phyloP scores from a whole-genome alignment of 2,888 invertebrate species.

The Brachynemurus nebulosus region DNA sequence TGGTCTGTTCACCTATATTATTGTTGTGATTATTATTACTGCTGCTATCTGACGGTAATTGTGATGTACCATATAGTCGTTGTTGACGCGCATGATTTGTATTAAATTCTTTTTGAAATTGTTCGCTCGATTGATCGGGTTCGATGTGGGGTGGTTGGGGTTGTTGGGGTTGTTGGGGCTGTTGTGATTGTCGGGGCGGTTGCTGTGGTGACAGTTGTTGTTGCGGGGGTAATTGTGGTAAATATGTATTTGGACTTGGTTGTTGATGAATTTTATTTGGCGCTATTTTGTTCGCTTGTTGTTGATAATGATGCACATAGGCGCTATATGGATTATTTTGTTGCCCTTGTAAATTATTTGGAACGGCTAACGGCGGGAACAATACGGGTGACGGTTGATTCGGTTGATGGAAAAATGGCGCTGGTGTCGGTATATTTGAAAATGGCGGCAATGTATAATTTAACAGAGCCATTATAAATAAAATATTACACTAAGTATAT shows the following conservation, averaged over 20 bases:
- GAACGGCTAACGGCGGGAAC: not conserved
- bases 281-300: not conserved
- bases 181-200: not conserved
- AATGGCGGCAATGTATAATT: conserved; percentile 29
- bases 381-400: not conserved
- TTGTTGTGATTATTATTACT: not conserved
- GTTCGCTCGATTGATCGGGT: not conserved
- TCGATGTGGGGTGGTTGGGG: not conserved
- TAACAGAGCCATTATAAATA: conserved; percentile 29
- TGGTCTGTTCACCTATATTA: not conserved
- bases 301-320: not conserved
- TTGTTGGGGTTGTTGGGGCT: not conserved
- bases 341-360: not conserved
- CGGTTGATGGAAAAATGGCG: conserved; percentile 23
- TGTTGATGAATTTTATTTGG: not conserved
- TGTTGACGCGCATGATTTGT: not conserved
- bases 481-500: too few species aligned
- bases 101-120: too few species aligned
- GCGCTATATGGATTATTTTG: conserved; percentile 1
- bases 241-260: not conserved
- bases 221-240: not conserved
- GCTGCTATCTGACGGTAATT: not conserved
- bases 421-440: conserved; percentile 25
- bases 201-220: not conserved
- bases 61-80: not conserved